These are phyloP conservation scores for Euura lappo DNA, from an alignment of 1,140 invertebrate species.

Conservation along the genomic window DNA sequence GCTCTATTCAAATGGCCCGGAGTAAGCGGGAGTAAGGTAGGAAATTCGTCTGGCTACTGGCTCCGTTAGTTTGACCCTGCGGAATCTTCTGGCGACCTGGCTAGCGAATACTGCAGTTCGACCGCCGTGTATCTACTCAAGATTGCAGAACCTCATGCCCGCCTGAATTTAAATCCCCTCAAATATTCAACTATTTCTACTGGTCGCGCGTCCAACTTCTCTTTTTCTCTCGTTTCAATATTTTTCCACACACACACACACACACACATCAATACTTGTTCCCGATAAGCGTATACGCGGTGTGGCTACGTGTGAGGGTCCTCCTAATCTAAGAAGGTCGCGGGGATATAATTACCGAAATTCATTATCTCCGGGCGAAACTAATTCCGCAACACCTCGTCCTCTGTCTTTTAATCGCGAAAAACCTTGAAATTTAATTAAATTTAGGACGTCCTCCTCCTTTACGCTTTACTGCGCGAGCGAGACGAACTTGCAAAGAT, in stretches of 20 bases:
- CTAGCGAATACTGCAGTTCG: too few species aligned
- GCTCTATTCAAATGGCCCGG: too few species aligned
- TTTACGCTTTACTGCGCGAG: neutral
- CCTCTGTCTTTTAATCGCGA: conserved; percentile 58
- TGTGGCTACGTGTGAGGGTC: neutral
- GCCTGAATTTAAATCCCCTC: conserved; percentile 56
- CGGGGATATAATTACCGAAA: conserved; percentile 58
- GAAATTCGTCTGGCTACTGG: too few species aligned
- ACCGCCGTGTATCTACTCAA: too few species aligned
- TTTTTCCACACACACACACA: neutral
- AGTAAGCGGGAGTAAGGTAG: too few species aligned
- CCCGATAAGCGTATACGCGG: too few species aligned
- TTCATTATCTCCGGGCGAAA: conserved; percentile 57
- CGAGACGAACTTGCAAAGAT: conserved; percentile 22
- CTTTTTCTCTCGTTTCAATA: conserved; percentile 27
- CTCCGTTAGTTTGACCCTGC: too few species aligned
- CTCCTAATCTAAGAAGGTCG: conserved; percentile 3
- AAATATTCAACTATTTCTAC: conserved; percentile 48
- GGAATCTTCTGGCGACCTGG: too few species aligned
- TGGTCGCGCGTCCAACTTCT: conserved; percentile 10
- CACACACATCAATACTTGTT: neutral
- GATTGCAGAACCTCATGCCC: too few species aligned
- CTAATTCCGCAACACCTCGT: conserved; percentile 56
- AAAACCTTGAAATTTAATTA: conserved; percentile 64
- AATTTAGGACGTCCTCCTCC: conserved; percentile 52